These are phyloP conservation scores for Muraenolepis orangiensis DNA, from an alignment of 2,797 vertebrate species.

Conservation along the genomic window DNA sequence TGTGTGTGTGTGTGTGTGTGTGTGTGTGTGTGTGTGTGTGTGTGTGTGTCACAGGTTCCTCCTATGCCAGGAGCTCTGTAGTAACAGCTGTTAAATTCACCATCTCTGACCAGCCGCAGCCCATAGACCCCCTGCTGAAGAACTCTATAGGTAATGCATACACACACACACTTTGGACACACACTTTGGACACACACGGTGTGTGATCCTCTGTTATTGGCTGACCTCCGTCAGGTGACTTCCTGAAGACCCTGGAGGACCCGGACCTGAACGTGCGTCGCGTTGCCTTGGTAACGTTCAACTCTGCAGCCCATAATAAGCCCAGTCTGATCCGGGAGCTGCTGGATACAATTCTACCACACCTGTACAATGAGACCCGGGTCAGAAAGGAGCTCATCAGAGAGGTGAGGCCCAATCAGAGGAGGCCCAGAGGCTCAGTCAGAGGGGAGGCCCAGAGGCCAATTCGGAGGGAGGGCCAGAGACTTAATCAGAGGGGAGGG, in stretches of 20 bases:
- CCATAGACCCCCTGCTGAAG: constrained; percentile 95
- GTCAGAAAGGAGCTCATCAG: constrained; percentile 89
- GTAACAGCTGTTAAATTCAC: constrained; percentile 98
- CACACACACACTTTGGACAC: constrained; percentile 4
- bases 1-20: not conserved
- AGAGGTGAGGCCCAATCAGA: constrained; percentile 69
- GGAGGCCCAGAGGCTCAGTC: not conserved
- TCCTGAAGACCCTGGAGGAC: constrained; percentile 88
- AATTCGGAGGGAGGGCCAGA: no score
- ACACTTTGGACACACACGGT: not conserved
- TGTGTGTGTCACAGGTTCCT: constrained; percentile 77
- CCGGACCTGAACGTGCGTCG: constrained; percentile 88
- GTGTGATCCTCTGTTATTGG: not conserved
- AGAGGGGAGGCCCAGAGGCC: not conserved
- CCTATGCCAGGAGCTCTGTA: constrained; percentile 95
- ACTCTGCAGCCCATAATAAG: constrained; percentile 90
- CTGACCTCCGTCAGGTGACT: constrained; percentile 76
- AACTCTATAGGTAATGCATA: constrained; percentile 89
- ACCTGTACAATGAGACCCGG: constrained; percentile 92
- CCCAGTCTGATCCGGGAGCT: constrained; percentile 88
- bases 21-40: not conserved
- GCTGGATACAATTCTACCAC: constrained; percentile 86
- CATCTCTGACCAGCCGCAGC: constrained; percentile 96
- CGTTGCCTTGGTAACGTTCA: constrained; percentile 88
- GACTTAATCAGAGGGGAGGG: no score